Evolutionary conservation across 2,113 vertebrate species (phyloP).

Genomic region (Bujurquina vittata): DNA sequence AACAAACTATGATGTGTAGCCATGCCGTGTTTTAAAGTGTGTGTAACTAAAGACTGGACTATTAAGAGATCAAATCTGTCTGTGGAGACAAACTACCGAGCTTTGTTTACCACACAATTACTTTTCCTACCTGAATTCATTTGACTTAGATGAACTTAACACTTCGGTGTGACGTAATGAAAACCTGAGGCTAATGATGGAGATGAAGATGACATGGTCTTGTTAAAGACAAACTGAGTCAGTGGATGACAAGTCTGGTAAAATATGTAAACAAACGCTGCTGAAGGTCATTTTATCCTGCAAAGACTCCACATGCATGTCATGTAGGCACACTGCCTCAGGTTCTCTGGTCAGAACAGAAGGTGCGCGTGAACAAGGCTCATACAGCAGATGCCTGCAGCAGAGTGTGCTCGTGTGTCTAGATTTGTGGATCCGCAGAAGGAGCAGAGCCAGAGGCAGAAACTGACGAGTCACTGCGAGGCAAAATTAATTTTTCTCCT

Average conservation of each 20-base stretch:
- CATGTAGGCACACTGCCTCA: conserved; percentile 22
- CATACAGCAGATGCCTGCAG: conserved; percentile 24
- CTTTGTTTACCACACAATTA: not conserved
- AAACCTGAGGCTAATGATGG: conserved; percentile 7
- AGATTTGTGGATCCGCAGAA: conserved; percentile 26
- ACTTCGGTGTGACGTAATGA: not conserved
- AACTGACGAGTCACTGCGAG: conserved; percentile 59
- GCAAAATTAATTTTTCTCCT: not conserved
- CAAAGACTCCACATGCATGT: not conserved
- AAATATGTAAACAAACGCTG: not conserved
- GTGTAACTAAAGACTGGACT: not conserved
- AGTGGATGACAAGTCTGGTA: not conserved
- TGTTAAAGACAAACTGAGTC: conserved; percentile 6
- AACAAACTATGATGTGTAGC: conserved; percentile 35
- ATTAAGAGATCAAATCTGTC: not conserved
- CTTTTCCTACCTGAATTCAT: not conserved
- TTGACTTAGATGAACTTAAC: not conserved
- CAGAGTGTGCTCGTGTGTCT: not conserved
- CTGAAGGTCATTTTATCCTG: not conserved
- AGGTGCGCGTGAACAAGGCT: not conserved
- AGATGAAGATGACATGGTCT: conserved; percentile 19
- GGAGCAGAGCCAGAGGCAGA: conserved; percentile 41
- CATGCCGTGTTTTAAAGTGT: conserved; percentile 25
- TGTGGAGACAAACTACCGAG: not conserved
- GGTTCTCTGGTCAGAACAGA: conserved; percentile 29